phyloP scores from a whole-genome alignment of 2,113 vertebrate species.

The Physeter macrocephalus region DNA sequence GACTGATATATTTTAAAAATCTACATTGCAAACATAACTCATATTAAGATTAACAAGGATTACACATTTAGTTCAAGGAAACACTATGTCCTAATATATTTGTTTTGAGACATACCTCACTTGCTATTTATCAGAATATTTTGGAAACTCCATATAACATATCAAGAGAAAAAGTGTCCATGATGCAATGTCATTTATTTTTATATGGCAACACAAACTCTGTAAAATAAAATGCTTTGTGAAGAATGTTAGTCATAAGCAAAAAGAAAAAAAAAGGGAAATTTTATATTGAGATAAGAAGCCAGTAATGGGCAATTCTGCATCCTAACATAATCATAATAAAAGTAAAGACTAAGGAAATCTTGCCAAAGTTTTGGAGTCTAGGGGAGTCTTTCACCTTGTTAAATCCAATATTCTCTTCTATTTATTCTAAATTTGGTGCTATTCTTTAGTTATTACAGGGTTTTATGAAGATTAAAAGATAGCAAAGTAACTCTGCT shows the following conservation, averaged over 20 bases:
- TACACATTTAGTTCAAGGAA: not conserved
- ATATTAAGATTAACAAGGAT: not conserved
- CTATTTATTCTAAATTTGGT: not conserved
- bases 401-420: not conserved
- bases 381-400: not conserved
- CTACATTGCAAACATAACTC: not conserved
- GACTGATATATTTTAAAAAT: not conserved
- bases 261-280: not conserved
- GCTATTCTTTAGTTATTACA: not conserved
- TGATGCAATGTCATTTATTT: conserved; percentile 5
- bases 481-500: not conserved
- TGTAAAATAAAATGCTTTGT: not conserved
- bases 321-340: not conserved
- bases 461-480: conserved; percentile 13
- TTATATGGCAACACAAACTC: not conserved
- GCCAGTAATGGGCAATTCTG: not conserved
- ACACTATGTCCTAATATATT: not conserved
- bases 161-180: not conserved
- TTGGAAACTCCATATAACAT: not conserved
- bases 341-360: not conserved
- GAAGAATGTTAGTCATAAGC: not conserved
- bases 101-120: not conserved
- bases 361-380: not conserved
- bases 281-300: not conserved
- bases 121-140: not conserved